These are phyloP conservation scores for Miopithecus talapoin DNA, from an alignment of 2,797 vertebrate species.

Conservation along the genomic window DNA sequence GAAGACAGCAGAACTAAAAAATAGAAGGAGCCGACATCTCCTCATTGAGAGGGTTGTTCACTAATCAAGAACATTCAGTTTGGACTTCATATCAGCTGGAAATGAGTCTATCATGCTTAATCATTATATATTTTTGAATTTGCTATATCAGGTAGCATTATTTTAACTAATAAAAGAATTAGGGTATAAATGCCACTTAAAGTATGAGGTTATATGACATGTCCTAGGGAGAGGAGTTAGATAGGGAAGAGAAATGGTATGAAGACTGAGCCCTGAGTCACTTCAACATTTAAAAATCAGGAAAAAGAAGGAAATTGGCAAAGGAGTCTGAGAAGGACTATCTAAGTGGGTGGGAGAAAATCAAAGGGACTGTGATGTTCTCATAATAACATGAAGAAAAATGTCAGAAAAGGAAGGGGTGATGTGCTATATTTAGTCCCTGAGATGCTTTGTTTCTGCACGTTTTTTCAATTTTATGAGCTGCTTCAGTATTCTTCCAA, in stretches of 20 bases:
- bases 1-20: not conserved
- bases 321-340: not conserved
- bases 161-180: not conserved
- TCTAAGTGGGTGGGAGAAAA: not conserved
- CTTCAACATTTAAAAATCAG: not conserved
- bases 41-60: not conserved
- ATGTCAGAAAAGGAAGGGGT: not conserved
- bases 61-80: not conserved
- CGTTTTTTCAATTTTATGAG: not conserved
- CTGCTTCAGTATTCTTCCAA: not conserved
- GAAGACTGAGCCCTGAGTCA: not conserved
- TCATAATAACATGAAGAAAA: not conserved
- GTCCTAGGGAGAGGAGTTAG: not conserved
- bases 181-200: not conserved
- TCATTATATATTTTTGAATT: not conserved
- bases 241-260: not conserved
- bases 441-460: not conserved
- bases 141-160: not conserved
- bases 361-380: not conserved
- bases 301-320: not conserved
- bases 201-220: not conserved
- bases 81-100: not conserved
- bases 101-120: not conserved
- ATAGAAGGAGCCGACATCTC: not conserved
- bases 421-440: too few species aligned